phyloP scores from a whole-genome alignment of 2,113 vertebrate species.

The Chloropsis hardwickii region DNA sequence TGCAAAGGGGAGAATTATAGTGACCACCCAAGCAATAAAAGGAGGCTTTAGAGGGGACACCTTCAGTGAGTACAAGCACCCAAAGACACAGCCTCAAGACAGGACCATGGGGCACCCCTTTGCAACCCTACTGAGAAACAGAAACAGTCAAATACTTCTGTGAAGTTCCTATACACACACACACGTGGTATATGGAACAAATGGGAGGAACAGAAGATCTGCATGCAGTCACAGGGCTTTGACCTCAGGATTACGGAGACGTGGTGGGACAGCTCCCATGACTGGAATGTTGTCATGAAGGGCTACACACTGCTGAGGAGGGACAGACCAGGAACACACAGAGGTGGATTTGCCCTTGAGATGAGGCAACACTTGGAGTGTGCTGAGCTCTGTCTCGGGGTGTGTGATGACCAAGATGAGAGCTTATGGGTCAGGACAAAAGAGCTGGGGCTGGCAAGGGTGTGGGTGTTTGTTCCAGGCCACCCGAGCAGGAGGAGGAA shows the following conservation, averaged over 20 bases:
- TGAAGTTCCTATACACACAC: not conserved
- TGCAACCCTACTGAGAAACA: not conserved
- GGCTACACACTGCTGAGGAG: not conserved
- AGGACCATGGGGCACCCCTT: not conserved
- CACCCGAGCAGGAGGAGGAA: accelerated
- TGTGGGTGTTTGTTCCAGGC: not conserved
- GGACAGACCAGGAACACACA: accelerated
- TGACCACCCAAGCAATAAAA: not conserved
- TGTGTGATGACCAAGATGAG: accelerated
- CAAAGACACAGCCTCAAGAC: not conserved
- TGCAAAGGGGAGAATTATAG: not conserved
- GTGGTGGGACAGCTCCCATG: accelerated
- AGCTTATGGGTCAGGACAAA: not conserved
- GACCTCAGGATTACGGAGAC: accelerated
- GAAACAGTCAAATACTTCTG: not conserved
- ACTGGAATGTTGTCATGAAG: not conserved
- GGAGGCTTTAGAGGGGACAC: not conserved
- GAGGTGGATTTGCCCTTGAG: not conserved
- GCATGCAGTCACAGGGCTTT: too few species aligned
- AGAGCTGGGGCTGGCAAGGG: not conserved
- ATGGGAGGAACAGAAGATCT: not conserved
- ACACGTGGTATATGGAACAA: not conserved
- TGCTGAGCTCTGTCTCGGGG: not conserved
- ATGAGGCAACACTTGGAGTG: not conserved
- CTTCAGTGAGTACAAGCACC: not conserved